A percentile compares a stretch with the other conserved stretches of the same genome.
These are phyloP conservation scores for Ptiloglossa arizonensis DNA, from an alignment of 1,140 invertebrate genomes.

Conservation along the genomic window DNA sequence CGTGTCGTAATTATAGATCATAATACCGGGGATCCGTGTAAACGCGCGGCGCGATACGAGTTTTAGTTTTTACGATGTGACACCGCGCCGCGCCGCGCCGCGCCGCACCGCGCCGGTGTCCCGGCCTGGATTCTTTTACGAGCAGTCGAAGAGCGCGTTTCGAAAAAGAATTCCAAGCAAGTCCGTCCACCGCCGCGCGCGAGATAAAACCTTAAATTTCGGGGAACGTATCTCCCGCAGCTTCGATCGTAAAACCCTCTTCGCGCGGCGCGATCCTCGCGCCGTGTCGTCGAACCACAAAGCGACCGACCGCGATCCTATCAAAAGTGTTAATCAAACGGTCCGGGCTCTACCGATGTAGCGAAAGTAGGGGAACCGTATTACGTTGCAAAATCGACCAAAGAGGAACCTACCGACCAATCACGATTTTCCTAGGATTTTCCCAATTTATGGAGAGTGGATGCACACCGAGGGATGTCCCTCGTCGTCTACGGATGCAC, in stretches of 20 bases:
- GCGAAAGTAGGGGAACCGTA: conserved; percentile 8
- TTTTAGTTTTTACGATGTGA: conserved; percentile 57
- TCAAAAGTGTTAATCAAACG: conserved; percentile 56
- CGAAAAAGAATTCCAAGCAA: conserved; percentile 41
- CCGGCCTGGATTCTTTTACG: conserved; percentile 52
- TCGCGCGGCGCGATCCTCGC: conserved; percentile 27
- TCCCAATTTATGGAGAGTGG: not conserved
- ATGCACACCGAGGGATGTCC: too few species aligned
- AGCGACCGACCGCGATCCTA: conserved; percentile 19
- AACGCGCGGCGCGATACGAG: conserved; percentile 17
- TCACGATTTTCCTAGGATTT: not conserved
- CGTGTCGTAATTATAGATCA: conserved; percentile 40
- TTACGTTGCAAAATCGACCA: conserved; percentile 1
- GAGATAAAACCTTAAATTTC: conserved; percentile 64
- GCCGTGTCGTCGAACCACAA: conserved; percentile 29
- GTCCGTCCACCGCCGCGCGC: not conserved
- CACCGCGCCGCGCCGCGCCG: too few species aligned
- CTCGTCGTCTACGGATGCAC: too few species aligned
- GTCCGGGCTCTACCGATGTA: not conserved
- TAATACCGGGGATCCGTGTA: conserved; percentile 21
- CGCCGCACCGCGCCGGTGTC: too few species aligned
- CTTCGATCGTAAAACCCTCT: conserved; percentile 58
- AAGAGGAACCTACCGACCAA: too few species aligned
- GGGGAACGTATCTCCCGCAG: conserved; percentile 49
- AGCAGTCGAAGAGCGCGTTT: conserved; percentile 55